Evolutionary conservation across 2,888 invertebrate species (phyloP), one percentile per base, ranked within the genome.

Genomic region (Augiades crinisus): DNA sequence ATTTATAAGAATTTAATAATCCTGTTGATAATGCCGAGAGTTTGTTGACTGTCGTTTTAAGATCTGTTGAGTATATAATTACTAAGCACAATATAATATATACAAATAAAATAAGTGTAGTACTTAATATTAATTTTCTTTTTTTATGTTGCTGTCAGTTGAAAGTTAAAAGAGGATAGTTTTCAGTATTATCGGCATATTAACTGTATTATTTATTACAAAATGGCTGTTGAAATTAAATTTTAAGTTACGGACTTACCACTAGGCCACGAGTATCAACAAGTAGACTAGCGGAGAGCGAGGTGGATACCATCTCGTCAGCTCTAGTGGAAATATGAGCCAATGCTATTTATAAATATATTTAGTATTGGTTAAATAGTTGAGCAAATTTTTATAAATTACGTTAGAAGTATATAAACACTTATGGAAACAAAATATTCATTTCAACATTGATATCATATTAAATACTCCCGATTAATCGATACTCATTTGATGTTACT

Each of bases 141-240:
- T 30, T 2, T 30, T 6, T 5, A 6, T 6, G 12, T 30, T 24
- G n/a, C 30, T 4, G n/a, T 6, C 2, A 10, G 12, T 6, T 12
- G 5, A 12, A 30, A 3, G 30, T 30, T 30, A 12, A 4, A 30
- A 10, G n/a, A 22, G 30, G 14, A 45, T 22, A 16, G 33, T 30
- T 8, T n/a, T 34, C 33, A 10, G 14, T 40, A 19, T 40, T 33
- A 44, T 57, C 55, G 58, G 60, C 57, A 46, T 56, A 52, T 58
- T 46, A 45, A 58, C 57, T 51, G 58, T 55, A 57, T 60, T 59
- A 58, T 60, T 59, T 57, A 53, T 62, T 57, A 58, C 50, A 59
- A 59, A 57, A 65, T 64, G 64, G 65, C 65, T 64, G 65, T 68
- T 65, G 55, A 63, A 63, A 50, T 57, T 58, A 56, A 60, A 53